Base-by-base conservation (phyloP, 2,113 vertebrate species). In the Neotoma lepida region DNA sequence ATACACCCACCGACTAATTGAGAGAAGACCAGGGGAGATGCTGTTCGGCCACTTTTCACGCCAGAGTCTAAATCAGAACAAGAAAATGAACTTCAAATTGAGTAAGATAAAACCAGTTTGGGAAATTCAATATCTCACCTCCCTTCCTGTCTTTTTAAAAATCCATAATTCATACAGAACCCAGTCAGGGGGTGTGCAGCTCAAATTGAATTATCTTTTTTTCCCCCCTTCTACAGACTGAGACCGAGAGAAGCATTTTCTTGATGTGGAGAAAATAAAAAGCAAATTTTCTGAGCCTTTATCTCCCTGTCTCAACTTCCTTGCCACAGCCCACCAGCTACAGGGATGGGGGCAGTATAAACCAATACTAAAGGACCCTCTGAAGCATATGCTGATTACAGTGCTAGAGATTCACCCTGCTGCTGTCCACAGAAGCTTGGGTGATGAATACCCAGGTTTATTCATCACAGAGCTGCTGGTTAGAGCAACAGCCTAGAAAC, bases 91-190 rank as follows among this genome's bases (percentile, higher is more conserved):
- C 94, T 94, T 66, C 1, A 76, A 85, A 81, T 58, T 54, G 86
- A 97, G 84, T 46, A 93, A 87, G 92, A 89, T 86, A 77, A 94
- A 95, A 81, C 91, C 92, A 89, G 87, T 82, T 94, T 96, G 94
- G 96, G 89, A 92, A 97, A 95, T 90, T 33, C 84, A 95, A 61
- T 91, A 89, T 89, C 94, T 95, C 89, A 76, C 93, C 85, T 96
- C 91, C 68, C 85, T 89, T 82, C 88, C 92, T 58, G 39, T 96
- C 91, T 94, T 92, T 92, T 95, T 80, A 96, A 94, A 97, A 97
- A 96, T 95, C 95, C 96, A 91, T 96, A 94, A 95, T 96, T 95
- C 93, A 95, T 91, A 89, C 89, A 94, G 80, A 96, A 95, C 89
- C 81, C 86, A 78, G 93, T 84, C 56, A 39, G 93, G 86, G 95